phyloP scores from a whole-genome alignment of 2,797 vertebrate genomes.

The Phoeniculus purpureus region DNA sequence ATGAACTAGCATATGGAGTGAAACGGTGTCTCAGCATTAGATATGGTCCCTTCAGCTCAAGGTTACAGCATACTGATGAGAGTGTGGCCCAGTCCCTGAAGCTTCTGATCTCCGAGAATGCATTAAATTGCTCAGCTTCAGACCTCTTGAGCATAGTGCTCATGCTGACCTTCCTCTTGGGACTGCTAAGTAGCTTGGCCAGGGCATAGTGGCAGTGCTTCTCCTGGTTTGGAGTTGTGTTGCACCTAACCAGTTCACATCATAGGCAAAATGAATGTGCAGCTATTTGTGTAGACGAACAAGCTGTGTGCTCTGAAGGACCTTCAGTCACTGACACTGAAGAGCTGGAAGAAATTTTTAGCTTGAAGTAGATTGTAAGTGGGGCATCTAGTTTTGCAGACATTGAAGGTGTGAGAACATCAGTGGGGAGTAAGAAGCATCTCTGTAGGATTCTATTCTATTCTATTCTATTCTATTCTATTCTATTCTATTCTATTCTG shows the following conservation, averaged over 20 bases:
- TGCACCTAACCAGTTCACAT: neutral
- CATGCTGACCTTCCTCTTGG: neutral
- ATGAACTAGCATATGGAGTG: constrained; percentile 64
- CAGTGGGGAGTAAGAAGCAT: neutral
- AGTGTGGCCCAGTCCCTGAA: neutral
- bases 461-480: too few relatives aligned
- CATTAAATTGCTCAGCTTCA: neutral
- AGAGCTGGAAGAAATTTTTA: neutral
- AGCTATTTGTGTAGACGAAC: neutral
- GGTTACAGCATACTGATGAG: neutral
- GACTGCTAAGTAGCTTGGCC: neutral
- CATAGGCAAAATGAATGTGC: neutral
- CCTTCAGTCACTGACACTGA: neutral
- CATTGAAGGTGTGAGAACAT: neutral
- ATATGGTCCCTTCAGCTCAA: constrained; percentile 33
- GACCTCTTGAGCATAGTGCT: neutral
- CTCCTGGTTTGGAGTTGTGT: neutral
- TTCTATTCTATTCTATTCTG: neutral
- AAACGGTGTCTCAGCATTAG: constrained; percentile 38
- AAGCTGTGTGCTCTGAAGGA: neutral
- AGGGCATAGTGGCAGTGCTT: accelerated
- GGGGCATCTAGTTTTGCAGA: neutral
- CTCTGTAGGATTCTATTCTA: neutral
- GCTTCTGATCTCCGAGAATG: neutral
- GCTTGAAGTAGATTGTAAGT: neutral